Percentiles rank a stretch among this genome's conserved stretches.
Evolutionary conservation across 2,113 vertebrate genomes (phyloP).

Genomic region (Microcebus jonahi): DNA sequence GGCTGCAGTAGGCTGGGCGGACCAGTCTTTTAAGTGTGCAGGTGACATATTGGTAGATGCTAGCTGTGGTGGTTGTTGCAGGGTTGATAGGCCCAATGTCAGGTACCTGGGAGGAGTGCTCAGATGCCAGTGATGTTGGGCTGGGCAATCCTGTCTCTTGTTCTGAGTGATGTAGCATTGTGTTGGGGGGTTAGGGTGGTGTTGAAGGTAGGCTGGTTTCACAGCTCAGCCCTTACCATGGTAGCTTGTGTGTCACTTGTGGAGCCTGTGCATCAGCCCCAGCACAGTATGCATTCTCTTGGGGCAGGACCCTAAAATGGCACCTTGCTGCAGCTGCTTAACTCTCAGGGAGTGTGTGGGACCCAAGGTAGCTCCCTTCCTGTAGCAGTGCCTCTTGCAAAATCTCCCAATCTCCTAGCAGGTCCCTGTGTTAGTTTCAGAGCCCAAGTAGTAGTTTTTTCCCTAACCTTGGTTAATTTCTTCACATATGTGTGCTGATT

Average conservation of each 20-base stretch:
- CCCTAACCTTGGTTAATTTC: neutral
- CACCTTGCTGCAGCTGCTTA: neutral
- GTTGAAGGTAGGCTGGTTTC: neutral
- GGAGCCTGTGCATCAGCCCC: neutral
- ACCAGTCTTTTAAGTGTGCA: neutral
- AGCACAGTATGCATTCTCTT: neutral
- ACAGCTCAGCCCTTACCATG: neutral
- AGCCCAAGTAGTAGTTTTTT: neutral
- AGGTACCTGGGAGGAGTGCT: neutral
- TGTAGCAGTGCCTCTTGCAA: neutral
- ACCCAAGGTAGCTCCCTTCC: neutral
- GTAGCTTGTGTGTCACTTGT: neutral
- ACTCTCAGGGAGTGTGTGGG: neutral
- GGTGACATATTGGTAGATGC: neutral
- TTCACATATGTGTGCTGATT: neutral
- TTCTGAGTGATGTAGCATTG: neutral
- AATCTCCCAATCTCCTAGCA: neutral
- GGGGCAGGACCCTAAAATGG: neutral
- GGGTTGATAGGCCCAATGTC: neutral
- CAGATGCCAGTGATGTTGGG: neutral
- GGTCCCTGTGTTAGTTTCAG: neutral
- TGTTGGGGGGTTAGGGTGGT: neutral
- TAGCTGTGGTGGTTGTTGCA: neutral
- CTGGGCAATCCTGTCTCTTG: neutral
- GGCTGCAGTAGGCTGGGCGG: neutral